These are phyloP conservation scores for Eupithecia exiguata DNA, from an alignment of 2,888 invertebrate species.

Conservation along the genomic window DNA sequence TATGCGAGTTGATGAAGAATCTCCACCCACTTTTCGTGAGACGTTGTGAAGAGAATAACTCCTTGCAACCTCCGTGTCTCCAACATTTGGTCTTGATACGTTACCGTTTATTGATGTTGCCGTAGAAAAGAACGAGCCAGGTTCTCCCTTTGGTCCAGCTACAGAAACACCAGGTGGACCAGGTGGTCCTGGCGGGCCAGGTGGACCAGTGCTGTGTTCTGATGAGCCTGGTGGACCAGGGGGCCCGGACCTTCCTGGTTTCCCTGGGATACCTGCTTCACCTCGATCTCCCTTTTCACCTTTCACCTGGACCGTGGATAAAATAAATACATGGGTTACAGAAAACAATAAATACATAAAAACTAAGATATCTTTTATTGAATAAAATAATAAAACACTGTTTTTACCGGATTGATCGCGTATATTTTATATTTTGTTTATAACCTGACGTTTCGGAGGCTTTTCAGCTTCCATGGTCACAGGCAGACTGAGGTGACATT, in stretches of 20 bases:
- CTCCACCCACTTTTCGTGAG: not conserved
- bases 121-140: constrained; percentile 36
- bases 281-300: constrained; percentile 69
- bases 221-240: constrained; percentile 49
- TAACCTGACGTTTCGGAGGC: no score
- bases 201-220: constrained; percentile 45
- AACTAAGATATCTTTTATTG: no score
- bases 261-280: constrained; percentile 56
- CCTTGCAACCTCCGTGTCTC: no score
- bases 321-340: not conserved
- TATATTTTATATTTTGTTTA: no score
- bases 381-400: no score
- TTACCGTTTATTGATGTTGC: constrained; percentile 3
- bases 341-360: no score
- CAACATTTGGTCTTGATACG: not conserved
- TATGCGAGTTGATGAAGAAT: not conserved
- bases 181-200: constrained; percentile 61
- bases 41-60: not conserved
- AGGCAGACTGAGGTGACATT: no score
- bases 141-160: constrained; percentile 68
- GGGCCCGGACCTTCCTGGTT: constrained; percentile 54
- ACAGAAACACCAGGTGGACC: constrained; percentile 64
- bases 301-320: constrained; percentile 53
- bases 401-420: no score
- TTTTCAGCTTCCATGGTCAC: no score